phyloP scores from a whole-genome alignment of 2,113 vertebrate genomes.

The Nothobranchius kuhntae region DNA sequence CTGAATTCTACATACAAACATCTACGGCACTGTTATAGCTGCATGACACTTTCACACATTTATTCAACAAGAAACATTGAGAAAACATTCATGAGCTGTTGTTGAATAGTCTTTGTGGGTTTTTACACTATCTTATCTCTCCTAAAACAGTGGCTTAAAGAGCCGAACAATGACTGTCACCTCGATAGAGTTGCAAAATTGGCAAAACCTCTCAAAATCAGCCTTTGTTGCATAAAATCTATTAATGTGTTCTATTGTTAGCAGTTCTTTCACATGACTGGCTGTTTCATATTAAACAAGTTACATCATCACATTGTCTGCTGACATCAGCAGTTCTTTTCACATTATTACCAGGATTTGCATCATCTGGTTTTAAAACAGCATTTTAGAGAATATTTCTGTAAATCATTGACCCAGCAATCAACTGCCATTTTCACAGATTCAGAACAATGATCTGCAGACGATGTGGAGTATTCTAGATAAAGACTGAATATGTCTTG shows the following conservation, averaged over 20 bases:
- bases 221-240: background rate
- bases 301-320: slow-evolving; percentile 20
- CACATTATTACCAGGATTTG: slow-evolving; percentile 54
- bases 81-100: background rate
- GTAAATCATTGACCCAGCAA: slow-evolving; percentile 41
- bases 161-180: background rate
- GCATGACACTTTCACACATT: slow-evolving; percentile 29
- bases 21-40: slow-evolving; percentile 13
- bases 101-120: background rate
- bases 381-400: slow-evolving; percentile 34
- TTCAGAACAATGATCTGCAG: slow-evolving; percentile 3
- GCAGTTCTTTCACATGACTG: slow-evolving; percentile 9
- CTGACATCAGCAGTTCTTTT: slow-evolving; percentile 56
- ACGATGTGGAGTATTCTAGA: background rate
- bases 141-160: background rate
- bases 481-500: background rate
- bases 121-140: background rate
- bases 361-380: slow-evolving; percentile 62
- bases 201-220: background rate
- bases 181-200: background rate
- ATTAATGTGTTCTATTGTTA: slow-evolving; percentile 11
- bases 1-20: slow-evolving; percentile 61
- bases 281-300: slow-evolving; percentile 7
- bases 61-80: slow-evolving; percentile 15
- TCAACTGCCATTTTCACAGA: slow-evolving; percentile 39